A percentile compares a stretch with the other conserved stretches of the same genome.
These are phyloP conservation scores for Pogonomyrmex californicus DNA, from an alignment of 1,140 invertebrate species.

Conservation along the genomic window DNA sequence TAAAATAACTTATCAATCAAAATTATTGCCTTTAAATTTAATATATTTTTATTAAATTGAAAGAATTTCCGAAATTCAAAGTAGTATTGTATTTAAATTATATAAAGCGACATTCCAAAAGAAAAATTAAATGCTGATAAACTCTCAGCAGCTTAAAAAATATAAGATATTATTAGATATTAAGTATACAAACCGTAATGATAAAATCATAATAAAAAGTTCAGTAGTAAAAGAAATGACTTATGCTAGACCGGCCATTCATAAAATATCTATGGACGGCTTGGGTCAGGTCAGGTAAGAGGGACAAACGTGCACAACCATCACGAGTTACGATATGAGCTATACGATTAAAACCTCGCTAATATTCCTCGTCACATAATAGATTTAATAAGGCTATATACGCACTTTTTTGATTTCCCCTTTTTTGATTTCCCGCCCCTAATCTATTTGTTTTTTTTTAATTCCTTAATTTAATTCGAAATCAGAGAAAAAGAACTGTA, in stretches of 20 bases:
- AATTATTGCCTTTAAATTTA: background rate
- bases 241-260: background rate
- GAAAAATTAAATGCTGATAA: background rate
- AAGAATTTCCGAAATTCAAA: background rate
- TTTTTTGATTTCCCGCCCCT: background rate
- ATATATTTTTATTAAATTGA: background rate
- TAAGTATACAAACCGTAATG: background rate
- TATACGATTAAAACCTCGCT: constrained; percentile 64
- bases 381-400: constrained; percentile 54
- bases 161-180: background rate
- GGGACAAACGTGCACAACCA: constrained; percentile 67
- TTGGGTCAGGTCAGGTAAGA: constrained; percentile 66
- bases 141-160: background rate
- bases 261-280: background rate
- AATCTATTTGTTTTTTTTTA: too few relatives aligned
- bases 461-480: too few relatives aligned
- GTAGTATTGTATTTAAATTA: too few relatives aligned
- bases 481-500: background rate
- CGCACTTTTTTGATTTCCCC: constrained; percentile 8
- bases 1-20: background rate
- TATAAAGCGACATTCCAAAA: background rate
- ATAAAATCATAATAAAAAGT: constrained; percentile 24
- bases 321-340: constrained; percentile 71
- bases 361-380: constrained; percentile 69
- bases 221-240: background rate